phyloP scores from a whole-genome alignment of 2,113 vertebrate species.

The Oreochromis niloticus region DNA sequence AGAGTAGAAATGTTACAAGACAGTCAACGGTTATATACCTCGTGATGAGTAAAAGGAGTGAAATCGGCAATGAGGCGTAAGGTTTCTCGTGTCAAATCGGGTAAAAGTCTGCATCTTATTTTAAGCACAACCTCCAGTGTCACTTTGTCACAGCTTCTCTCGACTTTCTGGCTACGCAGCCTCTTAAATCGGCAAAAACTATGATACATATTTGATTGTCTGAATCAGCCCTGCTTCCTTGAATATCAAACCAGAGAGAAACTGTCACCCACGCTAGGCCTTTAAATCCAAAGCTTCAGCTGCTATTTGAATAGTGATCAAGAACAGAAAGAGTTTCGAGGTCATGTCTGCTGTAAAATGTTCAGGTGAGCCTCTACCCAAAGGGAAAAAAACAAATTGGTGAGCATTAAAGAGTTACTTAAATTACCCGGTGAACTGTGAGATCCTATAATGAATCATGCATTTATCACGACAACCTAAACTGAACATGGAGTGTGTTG shows the following conservation, averaged over 20 bases:
- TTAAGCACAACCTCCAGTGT: slow-evolving; percentile 9
- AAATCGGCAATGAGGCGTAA: background rate
- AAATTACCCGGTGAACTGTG: slow-evolving; percentile 8
- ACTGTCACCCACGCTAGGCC: background rate
- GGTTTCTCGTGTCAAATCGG: slow-evolving; percentile 1
- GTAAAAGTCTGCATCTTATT: background rate
- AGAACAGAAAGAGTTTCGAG: background rate
- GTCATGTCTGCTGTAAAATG: background rate
- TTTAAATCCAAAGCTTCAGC: background rate
- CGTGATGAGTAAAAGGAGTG: background rate
- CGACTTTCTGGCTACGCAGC: background rate
- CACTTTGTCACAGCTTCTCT: slow-evolving; percentile 11
- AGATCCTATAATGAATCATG: slow-evolving; percentile 60
- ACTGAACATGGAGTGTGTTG: slow-evolving; percentile 25
- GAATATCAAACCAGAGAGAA: slow-evolving; percentile 45
- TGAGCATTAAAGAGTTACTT: background rate
- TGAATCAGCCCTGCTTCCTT: slow-evolving; percentile 41
- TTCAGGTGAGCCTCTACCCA: background rate
- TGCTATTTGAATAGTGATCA: background rate
- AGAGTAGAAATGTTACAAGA: slow-evolving; percentile 3
- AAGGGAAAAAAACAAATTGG: background rate
- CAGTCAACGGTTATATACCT: background rate
- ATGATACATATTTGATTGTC: slow-evolving; percentile 71
- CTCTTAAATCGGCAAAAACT: slow-evolving; percentile 31
- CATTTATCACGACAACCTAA: slow-evolving; percentile 55